phyloP scores from a whole-genome alignment of 2,797 vertebrate species.

The Pygocentrus nattereri region DNA sequence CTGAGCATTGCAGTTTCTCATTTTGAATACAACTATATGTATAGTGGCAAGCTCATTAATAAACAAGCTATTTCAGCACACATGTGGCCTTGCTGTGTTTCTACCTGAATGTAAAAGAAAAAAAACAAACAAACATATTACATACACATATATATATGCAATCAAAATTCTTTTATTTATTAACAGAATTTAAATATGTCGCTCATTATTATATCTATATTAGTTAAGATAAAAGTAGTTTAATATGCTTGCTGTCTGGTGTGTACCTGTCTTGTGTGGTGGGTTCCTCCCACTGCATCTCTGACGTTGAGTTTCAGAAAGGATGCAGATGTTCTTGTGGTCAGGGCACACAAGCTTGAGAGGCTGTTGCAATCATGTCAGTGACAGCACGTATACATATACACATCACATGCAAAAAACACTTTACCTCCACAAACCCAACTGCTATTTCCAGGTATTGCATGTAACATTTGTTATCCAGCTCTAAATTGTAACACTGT shows the following conservation, averaged over 20 bases:
- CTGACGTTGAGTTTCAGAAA: conserved; percentile 60
- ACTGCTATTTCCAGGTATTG: conserved; percentile 10
- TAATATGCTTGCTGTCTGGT: conserved; percentile 24
- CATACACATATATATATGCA: background rate
- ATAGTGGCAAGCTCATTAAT: conserved; percentile 54
- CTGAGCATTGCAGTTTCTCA: conserved; percentile 33
- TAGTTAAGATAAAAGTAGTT: conserved; percentile 19
- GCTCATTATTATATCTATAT: conserved; percentile 17
- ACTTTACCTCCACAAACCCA: conserved; percentile 13
- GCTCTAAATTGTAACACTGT: too few relatives aligned
- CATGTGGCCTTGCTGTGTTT: conserved; percentile 48
- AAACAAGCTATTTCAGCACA: conserved; percentile 55
- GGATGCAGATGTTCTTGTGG: conserved; percentile 68
- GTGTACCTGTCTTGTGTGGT: conserved; percentile 41
- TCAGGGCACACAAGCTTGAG: conserved; percentile 50
- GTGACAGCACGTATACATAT: conserved; percentile 33
- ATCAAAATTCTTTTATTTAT: conserved; percentile 20
- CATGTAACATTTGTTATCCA: too few relatives aligned
- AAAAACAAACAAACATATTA: background rate
- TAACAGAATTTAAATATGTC: background rate
- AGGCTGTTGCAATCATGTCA: conserved; percentile 50
- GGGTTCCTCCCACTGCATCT: conserved; percentile 56
- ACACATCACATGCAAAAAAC: conserved; percentile 33
- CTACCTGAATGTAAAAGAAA: conserved; percentile 6
- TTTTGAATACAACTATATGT: conserved; percentile 51